Percentiles rank a stretch among this genome's conserved stretches.
These are phyloP conservation scores for Polyergus mexicanus DNA, from an alignment of 1,140 invertebrate species.

Conservation along the genomic window DNA sequence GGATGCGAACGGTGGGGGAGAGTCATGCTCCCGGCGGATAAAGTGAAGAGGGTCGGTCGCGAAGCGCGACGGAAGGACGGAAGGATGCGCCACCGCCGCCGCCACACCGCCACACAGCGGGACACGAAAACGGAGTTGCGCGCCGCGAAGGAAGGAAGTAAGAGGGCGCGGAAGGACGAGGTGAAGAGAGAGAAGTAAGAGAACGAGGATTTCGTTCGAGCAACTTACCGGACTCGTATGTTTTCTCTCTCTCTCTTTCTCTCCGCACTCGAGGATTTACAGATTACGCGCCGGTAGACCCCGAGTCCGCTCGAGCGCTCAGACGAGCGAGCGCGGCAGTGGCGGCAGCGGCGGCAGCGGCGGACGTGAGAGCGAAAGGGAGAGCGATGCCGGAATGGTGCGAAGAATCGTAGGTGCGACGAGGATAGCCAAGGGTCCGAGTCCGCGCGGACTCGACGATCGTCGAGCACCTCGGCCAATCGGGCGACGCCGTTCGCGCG, in stretches of 20 bases:
- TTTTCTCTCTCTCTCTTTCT: constrained; percentile 70
- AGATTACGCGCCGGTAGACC: constrained; percentile 82
- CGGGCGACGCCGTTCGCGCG: not conserved
- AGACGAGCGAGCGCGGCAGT: constrained; percentile 57
- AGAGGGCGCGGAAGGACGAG: constrained; percentile 56
- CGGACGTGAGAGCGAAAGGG: constrained; percentile 36
- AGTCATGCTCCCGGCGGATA: constrained; percentile 41
- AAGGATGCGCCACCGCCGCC: constrained; percentile 57
- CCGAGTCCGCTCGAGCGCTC: constrained; percentile 70
- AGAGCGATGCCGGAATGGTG: constrained; percentile 24
- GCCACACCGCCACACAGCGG: constrained; percentile 54
- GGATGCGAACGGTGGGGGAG: constrained; percentile 19
- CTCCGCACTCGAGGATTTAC: constrained; percentile 82
- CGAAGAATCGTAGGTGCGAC: constrained; percentile 60
- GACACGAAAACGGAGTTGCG: constrained; percentile 66
- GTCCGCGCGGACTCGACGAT: constrained; percentile 83
- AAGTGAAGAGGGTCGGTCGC: constrained; percentile 55
- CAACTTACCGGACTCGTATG: constrained; percentile 83
- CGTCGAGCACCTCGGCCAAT: constrained; percentile 70
- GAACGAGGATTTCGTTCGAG: constrained; percentile 80
- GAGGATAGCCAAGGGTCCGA: constrained; percentile 68
- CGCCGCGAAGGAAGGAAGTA: constrained; percentile 62
- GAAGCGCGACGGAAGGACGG: constrained; percentile 57
- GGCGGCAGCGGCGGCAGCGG: constrained; percentile 7
- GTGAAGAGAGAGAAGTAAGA: constrained; percentile 65